Conservation (phyloP, 2,113 vertebrate species). For the Thunnus maccoyii region DNA sequence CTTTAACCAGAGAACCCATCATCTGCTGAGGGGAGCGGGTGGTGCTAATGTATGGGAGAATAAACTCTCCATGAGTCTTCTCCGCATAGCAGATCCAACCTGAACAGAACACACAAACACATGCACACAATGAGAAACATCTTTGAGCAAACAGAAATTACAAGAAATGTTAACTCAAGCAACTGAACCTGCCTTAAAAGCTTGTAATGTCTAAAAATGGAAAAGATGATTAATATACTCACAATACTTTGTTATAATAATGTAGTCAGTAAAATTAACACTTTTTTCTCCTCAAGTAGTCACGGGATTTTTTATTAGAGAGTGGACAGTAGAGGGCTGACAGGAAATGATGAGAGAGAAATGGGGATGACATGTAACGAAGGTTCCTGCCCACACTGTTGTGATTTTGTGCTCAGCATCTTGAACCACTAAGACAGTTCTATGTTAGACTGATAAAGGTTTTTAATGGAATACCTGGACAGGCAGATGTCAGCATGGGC, state of each 20-base stretch:
- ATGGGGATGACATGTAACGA: too few species aligned
- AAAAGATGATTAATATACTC: too few species aligned
- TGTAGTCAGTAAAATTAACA: too few species aligned
- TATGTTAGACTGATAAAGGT: background rate
- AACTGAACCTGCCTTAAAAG: background rate
- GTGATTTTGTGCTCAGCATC: too few species aligned
- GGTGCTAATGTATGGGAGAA: conserved; percentile 93
- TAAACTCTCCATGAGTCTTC: conserved; percentile 93
- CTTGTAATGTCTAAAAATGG: too few species aligned
- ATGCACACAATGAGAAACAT: background rate
- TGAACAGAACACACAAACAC: conserved; percentile 60
- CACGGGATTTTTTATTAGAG: background rate
- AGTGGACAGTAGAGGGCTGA: too few species aligned
- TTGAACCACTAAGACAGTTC: too few species aligned
- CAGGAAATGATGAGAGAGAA: too few species aligned
- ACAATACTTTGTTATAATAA: too few species aligned
- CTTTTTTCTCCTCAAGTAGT: too few species aligned
- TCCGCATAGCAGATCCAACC: conserved; percentile 99
- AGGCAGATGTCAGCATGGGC: conserved; percentile 94
- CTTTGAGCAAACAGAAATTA: background rate
- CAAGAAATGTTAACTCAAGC: background rate
- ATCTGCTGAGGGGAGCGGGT: conserved; percentile 95
- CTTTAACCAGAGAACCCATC: conserved; percentile 96
- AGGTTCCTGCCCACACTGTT: too few species aligned
- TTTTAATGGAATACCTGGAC: conserved; percentile 88